Base-by-base conservation (phyloP, 2,113 vertebrate species). In the Litocranius walleri region DNA sequence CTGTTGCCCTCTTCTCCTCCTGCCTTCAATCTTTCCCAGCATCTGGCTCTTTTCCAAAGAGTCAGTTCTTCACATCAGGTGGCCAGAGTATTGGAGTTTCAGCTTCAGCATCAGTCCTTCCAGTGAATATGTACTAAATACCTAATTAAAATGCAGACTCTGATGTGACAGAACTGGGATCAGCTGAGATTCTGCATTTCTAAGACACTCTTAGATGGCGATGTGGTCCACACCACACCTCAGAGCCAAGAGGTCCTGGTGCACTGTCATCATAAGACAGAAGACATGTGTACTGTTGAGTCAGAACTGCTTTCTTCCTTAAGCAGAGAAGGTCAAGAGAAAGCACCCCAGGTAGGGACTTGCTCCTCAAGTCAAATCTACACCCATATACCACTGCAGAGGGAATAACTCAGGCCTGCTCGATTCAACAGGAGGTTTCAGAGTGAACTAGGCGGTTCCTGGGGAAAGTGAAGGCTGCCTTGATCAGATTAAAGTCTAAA, bases 231-330 rank as follows among this genome's bases (percentile, higher is more conserved):
- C 80, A 87, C 16, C 45, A 25, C 25, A 77, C n/a, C 54, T 74
- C 36, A 30, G 48, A 48, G 30, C 9, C 1, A 3, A 4, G 1
- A 43, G 50, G 6, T 33, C 29, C 43, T 43, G 77, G 12, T 15
- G 56, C 16, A n/a, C 6, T 19, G 25, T 9, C 33, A 12, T 43
- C 21, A 4, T 5, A 43, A 61, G 23, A 50, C 25, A 25, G 36
- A 19, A 4, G 0, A 19, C 0, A 1, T 48, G 52, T 40, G 21
- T 2, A 10, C 2, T 4, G 6, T 6, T 21, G n/a, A 78, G 10
- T 48, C 48, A 48, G 43, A 77, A 17, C 2, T 5, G 10, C 27
- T 25, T 2, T 5, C 27, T 61, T n/a, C 23, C 64, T 50, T 40
- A 6, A 4, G 19, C 45, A 56, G 64, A 64, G 10, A 56, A 59